Evolutionary conservation across 2,888 invertebrate genomes (phyloP), one percentile per base, ranked within the genome.

Genomic region (Patella pellucida): DNA sequence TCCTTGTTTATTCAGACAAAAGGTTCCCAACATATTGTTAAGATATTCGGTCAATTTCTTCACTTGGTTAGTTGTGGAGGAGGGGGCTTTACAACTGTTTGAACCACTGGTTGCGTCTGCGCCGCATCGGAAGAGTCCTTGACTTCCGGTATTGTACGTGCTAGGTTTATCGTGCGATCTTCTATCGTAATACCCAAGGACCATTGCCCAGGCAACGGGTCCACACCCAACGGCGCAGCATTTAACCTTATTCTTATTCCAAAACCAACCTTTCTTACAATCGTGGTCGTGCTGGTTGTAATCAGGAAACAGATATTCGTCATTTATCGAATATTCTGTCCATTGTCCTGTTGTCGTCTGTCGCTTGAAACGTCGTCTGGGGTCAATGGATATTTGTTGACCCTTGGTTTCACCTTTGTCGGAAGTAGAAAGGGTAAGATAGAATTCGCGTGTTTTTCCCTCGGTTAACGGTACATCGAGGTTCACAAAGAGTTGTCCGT

Each of bases 181-280:
- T 7, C 78, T 71, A 52, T 78, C 78, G 52, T 72, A 78, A 67
- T 76, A 74, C 23, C 74, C 77, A 12, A 77, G 72, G 15, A 77
- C 31, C 77, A 75, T 75, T 23, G 77, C 77, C 77, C 77, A 77
- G 12, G 78, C 78, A 52, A 78, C 78, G 11, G 78, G 78, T 9
- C 78, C 78, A 54, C 78, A 76, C 14, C 78, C 78, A 50, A 78
- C 78, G 52, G 62, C 62, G 4, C 62, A 62, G 12, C 62, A 62
- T 62, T 62, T 62, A 5, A n/a, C 62, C 41, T n/a, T 50, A 4
- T 62, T 62, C 19, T 23, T 62, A 23, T 62, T 62, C 19, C 19
- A 62, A 23, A 62, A 62, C 62, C 62, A 62, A 11, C 62, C 62
- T 52, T 54, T n/a, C 52, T 41, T 68, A 31, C 19, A 52, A 27